Percentiles rank a stretch among this genome's conserved stretches.
Conservation (phyloP, 2,113 vertebrate genomes). For the Plestiodon gilberti region DNA sequence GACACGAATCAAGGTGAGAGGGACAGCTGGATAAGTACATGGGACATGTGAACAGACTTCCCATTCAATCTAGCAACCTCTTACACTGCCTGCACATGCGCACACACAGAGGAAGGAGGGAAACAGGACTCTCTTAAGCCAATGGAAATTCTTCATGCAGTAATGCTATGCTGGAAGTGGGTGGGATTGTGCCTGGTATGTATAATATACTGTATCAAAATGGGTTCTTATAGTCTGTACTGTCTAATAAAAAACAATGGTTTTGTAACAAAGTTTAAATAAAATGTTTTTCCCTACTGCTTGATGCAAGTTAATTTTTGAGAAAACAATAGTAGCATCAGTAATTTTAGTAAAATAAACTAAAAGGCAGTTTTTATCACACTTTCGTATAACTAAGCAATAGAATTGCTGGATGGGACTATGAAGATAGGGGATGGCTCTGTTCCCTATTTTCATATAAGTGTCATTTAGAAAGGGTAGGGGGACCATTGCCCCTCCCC, state of each 20-base stretch:
- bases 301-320: slow-evolving; percentile 47
- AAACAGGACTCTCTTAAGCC: neutral
- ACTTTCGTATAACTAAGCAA: neutral
- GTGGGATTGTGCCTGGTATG: slow-evolving; percentile 20
- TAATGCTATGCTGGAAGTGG: neutral
- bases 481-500: neutral
- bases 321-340: neutral
- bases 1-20: neutral
- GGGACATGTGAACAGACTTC: neutral
- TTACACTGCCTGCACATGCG: neutral
- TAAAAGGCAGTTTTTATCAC: neutral
- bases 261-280: slow-evolving; percentile 54
- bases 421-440: neutral
- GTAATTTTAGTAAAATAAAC: no score
- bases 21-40: neutral
- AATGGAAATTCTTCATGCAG: neutral
- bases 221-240: slow-evolving; percentile 54
- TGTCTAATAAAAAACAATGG: slow-evolving; percentile 51
- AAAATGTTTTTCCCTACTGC: slow-evolving; percentile 49
- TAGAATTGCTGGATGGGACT: neutral
- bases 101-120: neutral
- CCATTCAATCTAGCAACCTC: neutral
- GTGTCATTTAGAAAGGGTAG: neutral
- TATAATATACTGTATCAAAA: slow-evolving; percentile 44
- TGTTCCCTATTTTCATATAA: no score